Evolutionary conservation across 2,888 invertebrate genomes (phyloP), one percentile per base, ranked within the genome.

Genomic region (Endomychus coccineus): DNA sequence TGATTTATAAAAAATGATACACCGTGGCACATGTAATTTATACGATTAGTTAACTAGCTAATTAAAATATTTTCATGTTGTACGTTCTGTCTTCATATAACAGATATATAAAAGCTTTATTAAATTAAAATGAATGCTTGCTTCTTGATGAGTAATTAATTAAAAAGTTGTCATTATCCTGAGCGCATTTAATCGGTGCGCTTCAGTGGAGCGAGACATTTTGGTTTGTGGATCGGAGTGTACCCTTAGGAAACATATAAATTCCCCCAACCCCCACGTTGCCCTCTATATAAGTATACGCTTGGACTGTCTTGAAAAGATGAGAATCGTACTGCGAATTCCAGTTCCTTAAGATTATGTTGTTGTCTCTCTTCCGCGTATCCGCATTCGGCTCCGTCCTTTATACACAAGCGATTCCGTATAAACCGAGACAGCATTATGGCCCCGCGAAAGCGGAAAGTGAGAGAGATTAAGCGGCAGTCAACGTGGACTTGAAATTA

Each of bases 311-410:
- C 61, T 59, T 55, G 61, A 62, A 62, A 62, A 62, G 61, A 63
- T 58, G 62, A 62, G 59, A 59, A 61, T 62, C 62, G 60, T 54
- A 55, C 58, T 58, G 62, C 61, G 57, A 64, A 64, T 64, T 64
- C 59, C 60, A 61, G 61, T 61, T 63, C 58, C 60, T 63, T 59
- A 59, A 63, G 62, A 62, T 62, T 60, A 54, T 56, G 49, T 42
- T 36, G 43, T 54, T 40, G 42, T 60, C 58, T 58, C 49, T 48
- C 40, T 60, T 50, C 31, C 27, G 31, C 44, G 43, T 49, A 49
- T 50, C 49, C 46, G 31, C 13, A 9, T 17, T 10, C 16, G 34
- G 27, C 25, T 30, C 14, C 31, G 34, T 21, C 42, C 44, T 35
- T 41, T 40, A 37, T 44, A 46, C 36, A 41, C 30, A 34, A 34